phyloP scores from a whole-genome alignment of 2,113 vertebrate species.

The Mobula birostris region DNA sequence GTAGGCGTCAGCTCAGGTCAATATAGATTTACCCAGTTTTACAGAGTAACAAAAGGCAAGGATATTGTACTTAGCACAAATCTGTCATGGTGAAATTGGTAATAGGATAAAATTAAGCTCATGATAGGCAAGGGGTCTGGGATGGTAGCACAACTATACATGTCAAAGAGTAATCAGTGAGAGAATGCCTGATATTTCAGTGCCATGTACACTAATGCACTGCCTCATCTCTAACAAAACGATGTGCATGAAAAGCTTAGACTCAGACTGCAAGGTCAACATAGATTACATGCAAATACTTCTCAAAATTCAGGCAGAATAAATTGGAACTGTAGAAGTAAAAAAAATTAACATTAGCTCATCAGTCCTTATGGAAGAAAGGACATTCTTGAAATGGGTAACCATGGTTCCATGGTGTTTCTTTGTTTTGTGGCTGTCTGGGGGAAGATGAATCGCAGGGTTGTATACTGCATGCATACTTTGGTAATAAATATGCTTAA shows the following conservation, averaged over 20 bases:
- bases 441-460: too few relatives aligned
- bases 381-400: not conserved
- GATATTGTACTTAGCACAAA: not conserved
- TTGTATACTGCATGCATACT: too few relatives aligned
- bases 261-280: not conserved
- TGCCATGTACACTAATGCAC: not conserved
- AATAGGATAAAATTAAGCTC: not conserved
- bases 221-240: not conserved
- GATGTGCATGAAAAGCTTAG: not conserved
- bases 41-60: not conserved
- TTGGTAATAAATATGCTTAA: too few relatives aligned
- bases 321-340: not conserved
- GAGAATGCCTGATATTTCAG: not conserved
- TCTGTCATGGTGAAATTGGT: not conserved
- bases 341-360: not conserved
- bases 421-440: too few relatives aligned
- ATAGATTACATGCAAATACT: not conserved
- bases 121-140: not conserved
- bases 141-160: not conserved
- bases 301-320: not conserved
- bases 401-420: too few relatives aligned
- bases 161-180: not conserved
- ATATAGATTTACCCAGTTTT: not conserved
- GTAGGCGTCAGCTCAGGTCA: too few relatives aligned
- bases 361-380: not conserved